Conservation (phyloP, 2,113 vertebrate species). For the Megaptera novaeangliae region DNA sequence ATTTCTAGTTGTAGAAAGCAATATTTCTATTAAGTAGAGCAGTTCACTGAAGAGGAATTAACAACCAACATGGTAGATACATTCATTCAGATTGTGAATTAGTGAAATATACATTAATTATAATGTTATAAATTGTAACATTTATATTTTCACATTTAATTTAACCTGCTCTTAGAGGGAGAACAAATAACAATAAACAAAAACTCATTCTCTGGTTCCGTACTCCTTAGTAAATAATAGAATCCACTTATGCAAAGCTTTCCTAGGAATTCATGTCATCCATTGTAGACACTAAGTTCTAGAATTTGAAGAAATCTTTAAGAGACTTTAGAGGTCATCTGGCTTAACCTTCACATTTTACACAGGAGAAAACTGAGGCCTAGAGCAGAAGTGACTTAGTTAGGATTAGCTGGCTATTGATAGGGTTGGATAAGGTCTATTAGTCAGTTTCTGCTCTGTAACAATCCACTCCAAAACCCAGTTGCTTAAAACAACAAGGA, state of each 20-base stretch:
- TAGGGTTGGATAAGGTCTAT: not conserved
- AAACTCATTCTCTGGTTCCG: not conserved
- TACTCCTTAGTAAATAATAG: not conserved
- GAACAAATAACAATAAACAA: not conserved
- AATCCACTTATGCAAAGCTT: not conserved
- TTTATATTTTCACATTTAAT: constrained; percentile 16
- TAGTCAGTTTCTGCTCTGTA: not conserved
- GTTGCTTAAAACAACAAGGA: not conserved
- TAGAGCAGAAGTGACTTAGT: not conserved
- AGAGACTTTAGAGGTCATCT: not conserved
- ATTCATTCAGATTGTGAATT: not conserved
- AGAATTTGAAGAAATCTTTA: not conserved
- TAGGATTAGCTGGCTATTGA: not conserved
- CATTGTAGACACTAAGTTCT: not conserved
- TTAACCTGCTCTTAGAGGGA: not conserved
- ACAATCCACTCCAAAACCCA: not conserved
- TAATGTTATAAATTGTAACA: not conserved
- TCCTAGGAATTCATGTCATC: not conserved
- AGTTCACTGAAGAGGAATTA: constrained; percentile 12
- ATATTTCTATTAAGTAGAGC: not conserved
- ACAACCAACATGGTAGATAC: not conserved
- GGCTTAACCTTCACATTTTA: not conserved
- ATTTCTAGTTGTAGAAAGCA: not conserved
- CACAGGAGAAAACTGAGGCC: not conserved
- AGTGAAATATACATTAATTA: not conserved